Base-by-base conservation (phyloP, 1,140 invertebrate species). In the Drosophila parvula region DNA sequence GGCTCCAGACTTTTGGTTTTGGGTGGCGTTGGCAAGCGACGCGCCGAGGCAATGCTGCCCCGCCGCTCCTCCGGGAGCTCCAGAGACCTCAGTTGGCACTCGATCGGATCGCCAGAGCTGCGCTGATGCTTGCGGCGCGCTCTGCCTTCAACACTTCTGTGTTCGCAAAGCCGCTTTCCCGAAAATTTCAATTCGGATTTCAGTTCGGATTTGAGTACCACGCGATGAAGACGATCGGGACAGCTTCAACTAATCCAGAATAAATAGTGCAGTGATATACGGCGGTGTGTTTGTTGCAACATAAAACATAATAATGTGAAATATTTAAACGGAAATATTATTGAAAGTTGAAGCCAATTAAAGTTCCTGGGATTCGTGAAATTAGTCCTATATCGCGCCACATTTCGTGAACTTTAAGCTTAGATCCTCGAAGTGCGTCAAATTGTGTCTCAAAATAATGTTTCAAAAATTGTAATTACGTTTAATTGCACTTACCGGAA, bases 201-300 rank as follows among this genome's bases (percentile, higher is more conserved):
- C 65, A 91, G 90, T 91, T 91, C 79, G 77, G 82, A 91, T 91
- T 91, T 91, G 82, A 86, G 90, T 81, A 90, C 76, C 74, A 84
- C 77, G 79, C 85, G 82, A 88, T 77, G 76, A 82, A 82, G 81
- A 91, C 86, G 85, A 77, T 88, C 86, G 85, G 77, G 47, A 7
- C 83, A 83, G 75, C 78, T 89, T 89, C 73, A 84, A 81, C 78
- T 82, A 74, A 85, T 86, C 43, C 69, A 63, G 79, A 85, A 86
- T 75, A 67, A 38, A 44, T 27, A 67, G 47, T 69, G 62, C 65
- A 44, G 38, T 74, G 60, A 75, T 44, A 59, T 55, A 53, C 32
- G 50, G 34, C 50, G 71, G 45, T 41, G 38, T 41, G 58, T 18
- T 45, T 27, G 47, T 60, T 59, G 30, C 50, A 48, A 68, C 51